A percentile compares a stretch with the other conserved stretches of the same genome.
phyloP scores from a whole-genome alignment of 2,113 vertebrate genomes.

The Tringa solitaria region DNA sequence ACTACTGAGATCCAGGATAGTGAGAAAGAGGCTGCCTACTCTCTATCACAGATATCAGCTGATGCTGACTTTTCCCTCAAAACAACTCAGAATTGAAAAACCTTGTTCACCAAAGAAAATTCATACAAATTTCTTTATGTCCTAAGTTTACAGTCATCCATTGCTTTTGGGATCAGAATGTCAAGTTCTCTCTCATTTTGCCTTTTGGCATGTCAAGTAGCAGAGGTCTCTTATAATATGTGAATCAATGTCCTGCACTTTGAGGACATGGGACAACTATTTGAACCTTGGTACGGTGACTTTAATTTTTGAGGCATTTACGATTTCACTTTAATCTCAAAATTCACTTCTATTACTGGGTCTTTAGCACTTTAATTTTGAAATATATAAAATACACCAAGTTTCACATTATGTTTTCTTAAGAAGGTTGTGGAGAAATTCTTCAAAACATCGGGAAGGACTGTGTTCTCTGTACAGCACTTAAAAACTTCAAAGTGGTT shows the following conservation, averaged over 20 bases:
- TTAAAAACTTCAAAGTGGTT: background rate
- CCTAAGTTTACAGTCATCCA: background rate
- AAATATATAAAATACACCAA: background rate
- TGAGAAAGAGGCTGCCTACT: constrained; percentile 15
- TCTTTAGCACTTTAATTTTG: background rate
- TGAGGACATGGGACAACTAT: background rate
- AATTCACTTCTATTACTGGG: background rate
- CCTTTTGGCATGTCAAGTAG: background rate
- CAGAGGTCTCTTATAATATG: background rate
- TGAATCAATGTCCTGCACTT: background rate
- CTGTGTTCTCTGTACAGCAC: background rate
- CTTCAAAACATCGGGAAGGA: background rate
- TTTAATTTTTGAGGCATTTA: background rate
- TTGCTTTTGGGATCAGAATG: background rate
- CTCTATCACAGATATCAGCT: background rate
- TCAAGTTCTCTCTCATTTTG: background rate
- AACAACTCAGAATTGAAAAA: background rate
- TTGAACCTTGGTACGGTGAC: background rate
- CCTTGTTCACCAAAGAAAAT: background rate
- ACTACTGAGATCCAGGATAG: background rate
- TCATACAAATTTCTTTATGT: background rate
- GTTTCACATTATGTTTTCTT: background rate
- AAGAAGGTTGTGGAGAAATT: background rate
- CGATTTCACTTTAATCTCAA: background rate
- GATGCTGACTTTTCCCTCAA: background rate